Evolutionary conservation across 2,113 vertebrate genomes (phyloP), one percentile per base, ranked within the genome.

Genomic region (Puntigrus tetrazona): DNA sequence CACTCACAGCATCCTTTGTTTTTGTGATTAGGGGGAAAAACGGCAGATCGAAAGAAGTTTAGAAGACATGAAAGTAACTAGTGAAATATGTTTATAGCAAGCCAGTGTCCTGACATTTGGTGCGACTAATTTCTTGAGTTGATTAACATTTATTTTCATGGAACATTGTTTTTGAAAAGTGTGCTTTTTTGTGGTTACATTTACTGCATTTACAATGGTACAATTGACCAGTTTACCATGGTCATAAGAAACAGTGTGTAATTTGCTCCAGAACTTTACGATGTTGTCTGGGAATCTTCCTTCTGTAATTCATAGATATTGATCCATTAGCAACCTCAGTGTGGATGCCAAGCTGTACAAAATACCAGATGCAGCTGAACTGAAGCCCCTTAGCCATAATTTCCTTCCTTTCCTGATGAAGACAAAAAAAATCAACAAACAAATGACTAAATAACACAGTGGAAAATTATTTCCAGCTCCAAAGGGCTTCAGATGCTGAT

Each of bases 321-420:
- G 69, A 82, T 82, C 52, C 27, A 73, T 29, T 41, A 22, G 75
- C 34, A 57, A 78, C 31, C 31, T 78, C 75, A n/a, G 20, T 59
- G 10, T 38, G 20, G 9, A 57, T 57, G 75, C 50, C 50, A 59
- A 78, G 22, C 75, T 78, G 50, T 57, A 59, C 50, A 78, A 78
- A 78, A 78, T 38, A 57, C 20, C 75, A 57, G 75, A 78, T 38
- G 50, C 25, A 25, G 25, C 65, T 55, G 31, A 25, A 34, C 31
- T 5, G 14, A 72, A 73, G 31, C 65, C 29, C 67, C 11, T 27
- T 4, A 36, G 41, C 7, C 47, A 11, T 10, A 3, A 6, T n/a
- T 57, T 78, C 5, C 43, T 36, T 52, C 65, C 45, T 27, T 43
- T 45, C 10, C 73, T 52, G 45, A 34, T 76, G 13, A 47, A 45